Conservation (phyloP, 2,888 invertebrate genomes). For the Aphelenchoides bicaudatus region DNA sequence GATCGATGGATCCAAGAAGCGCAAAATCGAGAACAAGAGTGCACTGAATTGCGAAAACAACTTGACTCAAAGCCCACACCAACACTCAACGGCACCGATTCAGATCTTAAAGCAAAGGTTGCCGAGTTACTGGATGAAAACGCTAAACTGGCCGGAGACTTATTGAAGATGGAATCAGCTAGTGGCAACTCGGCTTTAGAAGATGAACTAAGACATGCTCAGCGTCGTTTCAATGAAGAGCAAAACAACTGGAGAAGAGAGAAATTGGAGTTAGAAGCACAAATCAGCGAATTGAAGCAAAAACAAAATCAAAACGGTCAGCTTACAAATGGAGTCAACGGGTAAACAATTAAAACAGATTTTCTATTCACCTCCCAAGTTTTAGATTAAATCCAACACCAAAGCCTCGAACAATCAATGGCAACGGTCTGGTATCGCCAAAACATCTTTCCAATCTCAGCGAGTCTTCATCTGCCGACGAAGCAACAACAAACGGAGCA, state of each 20-base stretch:
- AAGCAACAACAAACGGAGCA: slow-evolving; percentile 3
- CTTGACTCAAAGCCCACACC: background rate
- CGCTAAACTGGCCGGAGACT: slow-evolving; percentile 43
- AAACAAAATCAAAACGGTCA: slow-evolving; percentile 16
- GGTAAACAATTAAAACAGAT: background rate
- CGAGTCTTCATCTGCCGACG: slow-evolving; percentile 15
- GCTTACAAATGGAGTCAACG: slow-evolving; percentile 18
- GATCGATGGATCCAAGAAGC: slow-evolving; percentile 23
- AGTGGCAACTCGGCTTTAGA: too few relatives aligned
- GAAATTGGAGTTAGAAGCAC: slow-evolving; percentile 24
- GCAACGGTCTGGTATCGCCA: slow-evolving; percentile 2
- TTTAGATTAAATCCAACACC: slow-evolving; percentile 19
- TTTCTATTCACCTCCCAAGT: background rate
- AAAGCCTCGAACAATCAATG: slow-evolving; percentile 25
- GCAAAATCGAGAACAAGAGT: slow-evolving; percentile 26
- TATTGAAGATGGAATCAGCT: slow-evolving; percentile 35
- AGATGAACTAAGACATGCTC: slow-evolving; percentile 17
- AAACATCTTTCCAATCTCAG: background rate
- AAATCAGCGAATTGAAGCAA: slow-evolving; percentile 19
- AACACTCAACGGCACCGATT: slow-evolving; percentile 25
- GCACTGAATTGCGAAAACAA: slow-evolving; percentile 18
- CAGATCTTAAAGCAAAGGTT: slow-evolving; percentile 21
- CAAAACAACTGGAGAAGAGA: slow-evolving; percentile 24
- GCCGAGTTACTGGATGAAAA: slow-evolving; percentile 43
- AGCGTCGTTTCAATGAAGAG: slow-evolving; percentile 24